phyloP scores from a whole-genome alignment of 2,888 invertebrate species.

The Neoscelio sp. region DNA sequence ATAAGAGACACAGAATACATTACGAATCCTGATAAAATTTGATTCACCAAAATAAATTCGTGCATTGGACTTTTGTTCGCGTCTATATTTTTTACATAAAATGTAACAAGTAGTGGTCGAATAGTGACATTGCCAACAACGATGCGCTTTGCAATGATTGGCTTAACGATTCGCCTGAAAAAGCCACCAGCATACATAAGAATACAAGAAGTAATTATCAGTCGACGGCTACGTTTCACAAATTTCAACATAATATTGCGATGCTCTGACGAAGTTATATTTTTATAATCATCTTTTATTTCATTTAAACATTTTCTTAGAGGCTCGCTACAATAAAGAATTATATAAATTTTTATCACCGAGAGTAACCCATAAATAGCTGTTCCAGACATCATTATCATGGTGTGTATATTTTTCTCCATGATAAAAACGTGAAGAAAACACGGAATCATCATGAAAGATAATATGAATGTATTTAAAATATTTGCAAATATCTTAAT shows the following conservation, averaged over 20 bases:
- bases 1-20: constrained; percentile 66
- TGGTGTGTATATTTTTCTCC: constrained; percentile 63
- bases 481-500: constrained; percentile 22
- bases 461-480: constrained; percentile 68
- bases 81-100: constrained; percentile 71
- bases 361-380: constrained; percentile 75
- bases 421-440: constrained; percentile 71
- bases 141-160: constrained; percentile 58
- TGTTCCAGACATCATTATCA: constrained; percentile 73
- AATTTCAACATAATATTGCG: constrained; percentile 69
- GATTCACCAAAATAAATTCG: constrained; percentile 71
- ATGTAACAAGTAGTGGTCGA: constrained; percentile 69
- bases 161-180: constrained; percentile 69
- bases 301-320: constrained; percentile 70
- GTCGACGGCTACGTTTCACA: constrained; percentile 70
- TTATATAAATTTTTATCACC: constrained; percentile 69
- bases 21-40: constrained; percentile 71
- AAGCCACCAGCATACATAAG: constrained; percentile 72
- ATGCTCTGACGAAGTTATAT: constrained; percentile 19
- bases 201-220: constrained; percentile 63
- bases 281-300: constrained; percentile 71
- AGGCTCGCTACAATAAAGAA: constrained; percentile 58
- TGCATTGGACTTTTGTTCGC: constrained; percentile 70
- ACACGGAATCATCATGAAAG: constrained; percentile 73
- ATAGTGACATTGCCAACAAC: constrained; percentile 66